Base-by-base conservation (phyloP, 2,888 invertebrate species). In the Pycnomerus fuliginosus region DNA sequence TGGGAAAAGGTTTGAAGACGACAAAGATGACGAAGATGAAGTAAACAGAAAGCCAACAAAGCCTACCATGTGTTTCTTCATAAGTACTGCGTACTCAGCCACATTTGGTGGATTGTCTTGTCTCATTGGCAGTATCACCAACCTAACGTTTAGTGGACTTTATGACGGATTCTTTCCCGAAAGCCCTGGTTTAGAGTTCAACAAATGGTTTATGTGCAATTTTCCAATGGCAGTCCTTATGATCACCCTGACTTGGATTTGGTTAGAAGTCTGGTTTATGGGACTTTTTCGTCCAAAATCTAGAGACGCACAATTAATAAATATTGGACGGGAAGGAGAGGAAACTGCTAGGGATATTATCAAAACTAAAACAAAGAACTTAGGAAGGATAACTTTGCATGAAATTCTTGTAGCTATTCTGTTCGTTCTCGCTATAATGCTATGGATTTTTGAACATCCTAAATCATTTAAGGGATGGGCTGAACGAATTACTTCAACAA, bases 171-270 rank as follows among this genome's bases (percentile, higher is more conserved):
- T 78, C 2, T 88, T 83, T 61, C 79, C 79, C 1, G 61, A 65
- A 4, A 70, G 74, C 50, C 73, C 82, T 39, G 75, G 86, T 59
- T 73, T 89, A 45, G 87, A 87, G 65, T 90, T 90, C 71, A 83
- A 87, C 50, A 81, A 80, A 53, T 90, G 89, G 80, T 86, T 91
- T 84, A 76, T 84, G 50, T 89, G 86, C 72, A 83, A 86, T 45
- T 80, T 86, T 0, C 90, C 90, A 0, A 79, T 83, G 0, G 87
- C 89, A 84, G 60, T 90, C 37, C 51, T 88, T 1, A 85, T 86
- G 73, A 82, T 85, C 48, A 53, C 82, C 4, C 70, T 86, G 0
- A 83, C 83, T 23, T 90, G 86, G 83, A n/a, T 85, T 1, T 83
- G 85, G 68, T 75, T 90, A 24, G 86, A 87, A 68, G 70, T 84